phyloP scores from a whole-genome alignment of 2,888 invertebrate genomes.

The Escarpia spicata region DNA sequence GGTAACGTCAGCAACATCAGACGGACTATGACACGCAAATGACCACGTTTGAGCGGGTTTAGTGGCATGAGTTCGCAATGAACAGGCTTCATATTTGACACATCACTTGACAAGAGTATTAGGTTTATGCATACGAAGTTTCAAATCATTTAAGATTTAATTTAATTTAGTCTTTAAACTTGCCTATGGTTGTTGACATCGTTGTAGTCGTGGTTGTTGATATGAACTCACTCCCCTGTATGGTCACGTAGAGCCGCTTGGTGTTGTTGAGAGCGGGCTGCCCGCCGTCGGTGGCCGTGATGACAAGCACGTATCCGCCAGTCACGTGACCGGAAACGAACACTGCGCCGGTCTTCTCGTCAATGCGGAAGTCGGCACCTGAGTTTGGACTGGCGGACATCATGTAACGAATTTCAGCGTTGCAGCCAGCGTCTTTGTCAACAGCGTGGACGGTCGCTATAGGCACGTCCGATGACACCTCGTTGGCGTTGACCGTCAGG shows the following conservation, averaged over 20 bases:
- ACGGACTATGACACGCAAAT: too few relatives aligned
- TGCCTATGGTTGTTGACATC: neutral
- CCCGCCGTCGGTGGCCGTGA: neutral
- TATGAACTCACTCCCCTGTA: neutral
- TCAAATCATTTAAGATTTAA: too few relatives aligned
- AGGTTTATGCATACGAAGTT: too few relatives aligned
- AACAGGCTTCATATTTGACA: too few relatives aligned
- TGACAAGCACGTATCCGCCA: neutral
- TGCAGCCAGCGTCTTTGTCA: neutral
- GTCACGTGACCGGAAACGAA: neutral
- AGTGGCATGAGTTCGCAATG: too few relatives aligned
- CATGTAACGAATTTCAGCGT: neutral
- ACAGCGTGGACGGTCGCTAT: neutral
- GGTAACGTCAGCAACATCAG: too few relatives aligned
- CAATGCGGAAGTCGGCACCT: neutral
- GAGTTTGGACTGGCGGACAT: neutral
- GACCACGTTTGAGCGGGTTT: too few relatives aligned
- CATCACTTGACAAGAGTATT: too few relatives aligned
- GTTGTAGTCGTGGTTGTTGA: constrained; percentile 39
- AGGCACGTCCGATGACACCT: neutral
- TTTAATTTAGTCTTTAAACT: too few relatives aligned
- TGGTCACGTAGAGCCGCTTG: neutral
- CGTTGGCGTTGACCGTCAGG: neutral
- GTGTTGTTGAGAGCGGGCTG: neutral
- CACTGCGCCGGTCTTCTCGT: neutral